phyloP scores from a whole-genome alignment of 2,797 vertebrate genomes.

The Sparidentex hasta region DNA sequence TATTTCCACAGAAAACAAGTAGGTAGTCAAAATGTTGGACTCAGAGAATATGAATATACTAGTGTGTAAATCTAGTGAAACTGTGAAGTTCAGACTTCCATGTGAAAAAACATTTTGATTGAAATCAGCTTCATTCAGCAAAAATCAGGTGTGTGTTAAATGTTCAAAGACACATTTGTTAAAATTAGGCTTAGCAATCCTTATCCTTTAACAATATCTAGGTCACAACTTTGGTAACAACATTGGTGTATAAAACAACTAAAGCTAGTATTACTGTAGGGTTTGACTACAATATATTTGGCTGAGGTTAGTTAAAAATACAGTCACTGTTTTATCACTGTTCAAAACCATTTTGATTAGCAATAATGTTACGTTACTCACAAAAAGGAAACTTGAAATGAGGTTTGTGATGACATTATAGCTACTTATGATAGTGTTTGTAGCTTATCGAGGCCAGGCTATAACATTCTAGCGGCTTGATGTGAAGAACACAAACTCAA shows the following conservation, averaged over 20 bases:
- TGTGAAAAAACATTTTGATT: no score
- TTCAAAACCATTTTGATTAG: neutral
- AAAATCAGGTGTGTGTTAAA: no score
- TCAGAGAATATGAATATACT: neutral
- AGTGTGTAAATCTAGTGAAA: no score
- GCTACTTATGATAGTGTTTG: neutral
- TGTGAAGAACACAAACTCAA: no score
- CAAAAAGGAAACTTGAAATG: neutral
- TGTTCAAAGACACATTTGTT: neutral
- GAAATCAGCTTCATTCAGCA: neutral
- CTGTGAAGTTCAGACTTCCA: no score
- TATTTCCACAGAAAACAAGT: no score
- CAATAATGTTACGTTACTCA: no score
- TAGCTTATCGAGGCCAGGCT: neutral
- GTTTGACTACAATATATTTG: neutral
- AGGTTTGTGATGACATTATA: neutral
- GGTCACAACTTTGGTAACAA: neutral
- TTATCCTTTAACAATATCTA: neutral
- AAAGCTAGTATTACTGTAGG: neutral
- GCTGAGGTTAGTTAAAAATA: neutral
- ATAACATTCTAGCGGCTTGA: no score
- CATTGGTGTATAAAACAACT: neutral
- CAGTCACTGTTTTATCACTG: neutral
- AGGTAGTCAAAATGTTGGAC: neutral
- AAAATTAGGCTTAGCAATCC: neutral